These are phyloP conservation scores for Sorex araneus DNA, from an alignment of 2,113 vertebrate species.

Conservation along the genomic window DNA sequence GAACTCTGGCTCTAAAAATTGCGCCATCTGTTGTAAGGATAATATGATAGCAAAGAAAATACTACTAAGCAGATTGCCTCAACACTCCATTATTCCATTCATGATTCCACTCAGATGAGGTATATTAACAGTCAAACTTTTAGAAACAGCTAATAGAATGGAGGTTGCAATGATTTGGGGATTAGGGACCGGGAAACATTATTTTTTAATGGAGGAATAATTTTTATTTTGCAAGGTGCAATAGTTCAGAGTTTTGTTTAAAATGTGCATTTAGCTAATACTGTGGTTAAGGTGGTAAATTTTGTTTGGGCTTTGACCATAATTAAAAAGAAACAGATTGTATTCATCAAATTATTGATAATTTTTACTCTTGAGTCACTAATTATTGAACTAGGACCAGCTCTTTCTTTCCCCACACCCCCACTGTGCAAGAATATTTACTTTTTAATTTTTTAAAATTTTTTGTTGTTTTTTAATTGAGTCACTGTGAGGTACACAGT, in stretches of 20 bases:
- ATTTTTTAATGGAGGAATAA: neutral
- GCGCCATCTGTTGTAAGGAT: neutral
- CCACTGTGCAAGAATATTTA: no score
- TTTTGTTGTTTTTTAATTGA: no score
- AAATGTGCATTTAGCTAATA: neutral
- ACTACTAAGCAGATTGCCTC: neutral
- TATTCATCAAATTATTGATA: slow-evolving; percentile 6
- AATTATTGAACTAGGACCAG: neutral
- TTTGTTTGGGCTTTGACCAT: slow-evolving; percentile 19
- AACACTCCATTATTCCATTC: neutral
- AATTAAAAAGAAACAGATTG: slow-evolving; percentile 6
- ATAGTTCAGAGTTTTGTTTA: neutral
- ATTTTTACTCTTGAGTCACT: neutral
- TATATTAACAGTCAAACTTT: neutral
- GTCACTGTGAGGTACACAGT: no score
- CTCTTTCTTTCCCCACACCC: no score
- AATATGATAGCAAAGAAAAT: neutral
- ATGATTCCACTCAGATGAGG: neutral
- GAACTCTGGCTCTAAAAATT: slow-evolving; percentile 9
- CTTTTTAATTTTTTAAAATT: no score
- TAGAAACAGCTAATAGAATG: neutral
- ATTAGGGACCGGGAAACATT: neutral
- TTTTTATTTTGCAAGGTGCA: neutral
- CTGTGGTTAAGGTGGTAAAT: neutral
- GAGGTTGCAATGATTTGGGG: neutral